Conservation (phyloP, 2,888 invertebrate species). For the Electrophaes corylata region DNA sequence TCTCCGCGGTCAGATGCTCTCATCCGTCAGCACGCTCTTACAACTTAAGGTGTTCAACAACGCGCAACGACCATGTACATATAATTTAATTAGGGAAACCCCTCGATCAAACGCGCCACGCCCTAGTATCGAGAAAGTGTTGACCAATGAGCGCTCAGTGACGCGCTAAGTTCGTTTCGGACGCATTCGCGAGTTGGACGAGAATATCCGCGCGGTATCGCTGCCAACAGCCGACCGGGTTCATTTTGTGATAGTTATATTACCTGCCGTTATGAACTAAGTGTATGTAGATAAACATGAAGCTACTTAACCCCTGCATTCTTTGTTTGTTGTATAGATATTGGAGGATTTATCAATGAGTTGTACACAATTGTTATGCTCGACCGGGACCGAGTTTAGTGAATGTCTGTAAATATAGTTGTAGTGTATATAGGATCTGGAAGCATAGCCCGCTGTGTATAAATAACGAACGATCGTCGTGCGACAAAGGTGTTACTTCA, state of each 20-base stretch:
- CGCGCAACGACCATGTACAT: not conserved
- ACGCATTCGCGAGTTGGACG: not conserved
- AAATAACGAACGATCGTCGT: conserved; percentile 23
- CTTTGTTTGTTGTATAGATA: conserved; percentile 28
- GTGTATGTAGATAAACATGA: conserved; percentile 20
- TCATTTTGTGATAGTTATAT: conserved; percentile 20
- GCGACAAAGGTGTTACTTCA: conserved; percentile 30
- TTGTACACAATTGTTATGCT: conserved; percentile 24
- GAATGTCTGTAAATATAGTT: conserved; percentile 59
- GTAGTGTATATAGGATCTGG: conserved; percentile 49
- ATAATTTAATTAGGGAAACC: not conserved
- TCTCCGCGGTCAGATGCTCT: not conserved
- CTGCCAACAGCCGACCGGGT: not conserved
- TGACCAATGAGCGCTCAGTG: not conserved
- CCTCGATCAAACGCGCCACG: not conserved
- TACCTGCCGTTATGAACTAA: conserved; percentile 24
- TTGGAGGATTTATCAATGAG: conserved; percentile 38
- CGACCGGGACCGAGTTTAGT: conserved; percentile 27
- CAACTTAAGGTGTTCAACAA: not conserved
- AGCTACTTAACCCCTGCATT: conserved; percentile 25
- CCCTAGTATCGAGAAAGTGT: not conserved
- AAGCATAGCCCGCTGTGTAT: conserved; percentile 12
- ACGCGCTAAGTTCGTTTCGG: not conserved
- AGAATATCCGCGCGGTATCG: conserved; percentile 12
- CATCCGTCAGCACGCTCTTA: not conserved